phyloP scores from a whole-genome alignment of 37 sponge, comb jelly and placozoan species.

The Ephydatia muelleri region DNA sequence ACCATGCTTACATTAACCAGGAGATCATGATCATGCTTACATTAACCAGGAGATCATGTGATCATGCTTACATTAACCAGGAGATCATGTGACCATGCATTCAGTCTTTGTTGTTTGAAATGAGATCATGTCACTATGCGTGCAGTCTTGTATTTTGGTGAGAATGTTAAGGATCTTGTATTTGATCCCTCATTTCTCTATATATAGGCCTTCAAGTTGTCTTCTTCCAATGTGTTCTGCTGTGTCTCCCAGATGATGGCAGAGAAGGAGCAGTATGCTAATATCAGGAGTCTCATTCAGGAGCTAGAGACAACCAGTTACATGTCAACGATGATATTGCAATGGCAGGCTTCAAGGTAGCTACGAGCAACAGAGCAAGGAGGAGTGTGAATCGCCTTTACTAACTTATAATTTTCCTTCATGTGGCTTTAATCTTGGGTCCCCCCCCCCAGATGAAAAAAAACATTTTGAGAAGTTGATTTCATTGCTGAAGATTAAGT shows the following conservation, averaged over 20 bases:
- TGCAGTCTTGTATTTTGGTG: too few relatives aligned
- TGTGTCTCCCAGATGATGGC: conserved; percentile 43
- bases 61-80: too few relatives aligned
- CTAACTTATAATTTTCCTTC: not conserved
- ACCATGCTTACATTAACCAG: not conserved
- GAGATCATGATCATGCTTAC: not conserved
- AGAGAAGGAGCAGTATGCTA: conserved; percentile 25
- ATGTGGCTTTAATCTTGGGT: not conserved
- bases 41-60: too few relatives aligned
- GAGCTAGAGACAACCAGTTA: conserved; percentile 21
- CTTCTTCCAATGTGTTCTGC: conserved; percentile 32
- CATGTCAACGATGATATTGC: conserved; percentile 68
- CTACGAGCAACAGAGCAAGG: conserved; percentile 60
- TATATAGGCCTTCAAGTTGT: conserved; percentile 46
- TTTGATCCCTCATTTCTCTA: not conserved
- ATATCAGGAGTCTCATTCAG: conserved; percentile 50
- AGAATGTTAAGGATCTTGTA: too few relatives aligned
- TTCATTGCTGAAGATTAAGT: too few relatives aligned
- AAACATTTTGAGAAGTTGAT: too few relatives aligned
- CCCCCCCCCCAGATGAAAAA: conserved; percentile 25
- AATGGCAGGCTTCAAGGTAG: conserved; percentile 74
- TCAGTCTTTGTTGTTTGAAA: too few relatives aligned
- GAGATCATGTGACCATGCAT: not conserved
- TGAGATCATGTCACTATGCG: too few relatives aligned
- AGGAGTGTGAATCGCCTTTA: conserved; percentile 33